Evolutionary conservation across 2,113 vertebrate species (phyloP).

Genomic region (Eudorcas thomsonii): DNA sequence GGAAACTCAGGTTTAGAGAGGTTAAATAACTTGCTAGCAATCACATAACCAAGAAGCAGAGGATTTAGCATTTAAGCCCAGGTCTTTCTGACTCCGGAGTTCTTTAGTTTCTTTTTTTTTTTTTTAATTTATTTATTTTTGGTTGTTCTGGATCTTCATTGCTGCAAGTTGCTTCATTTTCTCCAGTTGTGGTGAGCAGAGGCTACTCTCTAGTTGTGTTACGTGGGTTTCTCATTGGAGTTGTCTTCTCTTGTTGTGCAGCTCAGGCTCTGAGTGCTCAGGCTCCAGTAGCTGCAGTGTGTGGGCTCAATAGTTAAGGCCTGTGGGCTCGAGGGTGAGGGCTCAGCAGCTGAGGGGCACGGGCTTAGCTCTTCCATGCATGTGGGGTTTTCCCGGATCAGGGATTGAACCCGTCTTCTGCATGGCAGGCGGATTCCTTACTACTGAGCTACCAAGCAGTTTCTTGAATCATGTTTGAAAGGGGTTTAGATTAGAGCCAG

Average conservation of each 20-base stretch:
- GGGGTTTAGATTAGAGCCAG: neutral
- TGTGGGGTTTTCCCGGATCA: neutral
- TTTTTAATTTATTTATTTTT: neutral
- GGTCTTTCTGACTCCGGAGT: neutral
- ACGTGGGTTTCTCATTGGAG: neutral
- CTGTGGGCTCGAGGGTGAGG: fast-evolving
- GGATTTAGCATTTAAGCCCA: neutral
- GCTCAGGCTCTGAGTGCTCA: neutral
- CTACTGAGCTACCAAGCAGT: neutral
- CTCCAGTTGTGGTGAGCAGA: neutral
- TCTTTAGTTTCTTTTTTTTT: neutral
- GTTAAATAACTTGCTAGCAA: neutral
- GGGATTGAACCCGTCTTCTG: neutral
- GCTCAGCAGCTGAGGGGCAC: neutral
- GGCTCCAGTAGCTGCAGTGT: neutral
- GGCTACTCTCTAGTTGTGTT: neutral
- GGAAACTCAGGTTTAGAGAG: neutral
- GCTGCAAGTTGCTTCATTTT: neutral
- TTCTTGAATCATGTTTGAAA: neutral
- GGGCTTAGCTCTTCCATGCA: neutral
- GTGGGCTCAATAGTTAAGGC: neutral
- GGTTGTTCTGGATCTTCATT: neutral
- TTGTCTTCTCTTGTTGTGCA: neutral
- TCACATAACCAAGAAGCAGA: neutral
- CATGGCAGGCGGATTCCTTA: neutral